Percentiles rank a stretch among this genome's conserved stretches.
Evolutionary conservation across 2,888 invertebrate species (phyloP).

Genomic region (Lissocephala sabroskyi): DNA sequence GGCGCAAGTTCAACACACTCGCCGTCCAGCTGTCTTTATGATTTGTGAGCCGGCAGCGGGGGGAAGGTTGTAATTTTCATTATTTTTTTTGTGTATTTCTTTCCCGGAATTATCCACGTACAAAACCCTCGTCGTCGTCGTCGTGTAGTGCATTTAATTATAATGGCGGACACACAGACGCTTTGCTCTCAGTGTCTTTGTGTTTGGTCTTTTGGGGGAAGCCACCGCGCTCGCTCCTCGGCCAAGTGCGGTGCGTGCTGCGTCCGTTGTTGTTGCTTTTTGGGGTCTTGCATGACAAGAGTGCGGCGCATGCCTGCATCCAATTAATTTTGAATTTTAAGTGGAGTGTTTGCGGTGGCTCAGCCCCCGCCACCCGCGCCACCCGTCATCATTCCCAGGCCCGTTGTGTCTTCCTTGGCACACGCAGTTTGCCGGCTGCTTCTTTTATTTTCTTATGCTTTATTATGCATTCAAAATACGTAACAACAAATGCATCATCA

Average conservation of each 20-base stretch:
- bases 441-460: slow-evolving; percentile 10
- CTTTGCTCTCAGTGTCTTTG: slow-evolving; percentile 21
- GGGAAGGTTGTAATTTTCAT: slow-evolving; percentile 26
- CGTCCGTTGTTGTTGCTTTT: not conserved
- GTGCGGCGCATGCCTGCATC: slow-evolving; percentile 31
- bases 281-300: slow-evolving; percentile 16
- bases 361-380: not conserved
- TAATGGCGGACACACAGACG: slow-evolving; percentile 13
- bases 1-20: slow-evolving; percentile 27
- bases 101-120: slow-evolving; percentile 28
- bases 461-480: slow-evolving; percentile 51
- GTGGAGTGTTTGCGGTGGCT: slow-evolving; percentile 11
- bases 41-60: too few species aligned
- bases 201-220: too few species aligned
- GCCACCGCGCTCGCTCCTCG: slow-evolving; percentile 9
- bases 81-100: slow-evolving; percentile 16
- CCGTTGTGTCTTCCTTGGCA: not conserved
- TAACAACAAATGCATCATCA: slow-evolving; percentile 45
- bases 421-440: slow-evolving; percentile 3
- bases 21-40: not conserved
- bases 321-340: slow-evolving; percentile 30
- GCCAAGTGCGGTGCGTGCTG: slow-evolving; percentile 3
- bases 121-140: not conserved
- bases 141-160: slow-evolving; percentile 22
- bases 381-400: not conserved